Percentiles rank a stretch among this genome's conserved stretches.
Conservation (phyloP, 2,888 invertebrate species). For the Drosophila anceps region DNA sequence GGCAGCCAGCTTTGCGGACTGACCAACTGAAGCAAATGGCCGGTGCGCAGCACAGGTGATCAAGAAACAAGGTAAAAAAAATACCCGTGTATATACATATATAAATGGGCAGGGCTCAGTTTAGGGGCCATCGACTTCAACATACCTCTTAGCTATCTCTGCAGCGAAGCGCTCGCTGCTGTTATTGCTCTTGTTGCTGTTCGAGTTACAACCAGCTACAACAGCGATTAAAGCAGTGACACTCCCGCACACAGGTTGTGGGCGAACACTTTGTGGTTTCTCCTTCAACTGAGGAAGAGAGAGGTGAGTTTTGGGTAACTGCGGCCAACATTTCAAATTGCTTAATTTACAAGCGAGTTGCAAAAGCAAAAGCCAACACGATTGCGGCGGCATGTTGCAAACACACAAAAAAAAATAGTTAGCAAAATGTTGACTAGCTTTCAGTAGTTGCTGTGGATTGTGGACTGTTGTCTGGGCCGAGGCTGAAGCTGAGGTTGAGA, state of each 20-base stretch:
- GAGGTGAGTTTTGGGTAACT: slow-evolving; percentile 18
- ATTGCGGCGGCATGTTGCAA: slow-evolving; percentile 23
- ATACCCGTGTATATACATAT: neutral
- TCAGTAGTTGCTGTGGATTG: slow-evolving; percentile 35
- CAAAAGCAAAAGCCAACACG: slow-evolving; percentile 52
- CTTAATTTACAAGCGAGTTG: slow-evolving; percentile 75
- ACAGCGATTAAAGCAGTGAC: slow-evolving; percentile 75
- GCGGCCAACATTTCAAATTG: slow-evolving; percentile 75
- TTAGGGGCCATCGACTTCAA: slow-evolving; percentile 69
- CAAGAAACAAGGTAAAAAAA: slow-evolving; percentile 41
- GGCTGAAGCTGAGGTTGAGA: neutral
- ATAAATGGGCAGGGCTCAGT: slow-evolving; percentile 27
- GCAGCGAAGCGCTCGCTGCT: slow-evolving; percentile 30
- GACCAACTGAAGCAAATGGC: slow-evolving; percentile 61
- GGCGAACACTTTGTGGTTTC: slow-evolving; percentile 59
- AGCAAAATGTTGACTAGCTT: slow-evolving; percentile 68
- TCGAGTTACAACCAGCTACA: slow-evolving; percentile 62
- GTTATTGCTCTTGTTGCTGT: slow-evolving; percentile 24
- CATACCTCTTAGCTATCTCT: slow-evolving; percentile 61
- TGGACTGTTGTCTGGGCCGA: neutral
- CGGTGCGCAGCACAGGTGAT: slow-evolving; percentile 62
- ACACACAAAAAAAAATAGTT: slow-evolving; percentile 51
- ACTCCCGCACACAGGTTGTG: slow-evolving; percentile 67
- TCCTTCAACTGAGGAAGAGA: neutral
- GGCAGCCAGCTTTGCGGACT: slow-evolving; percentile 52